Evolutionary conservation across 1,140 invertebrate genomes (phyloP).

Genomic region (Mycetomoellerius zeteki): DNA sequence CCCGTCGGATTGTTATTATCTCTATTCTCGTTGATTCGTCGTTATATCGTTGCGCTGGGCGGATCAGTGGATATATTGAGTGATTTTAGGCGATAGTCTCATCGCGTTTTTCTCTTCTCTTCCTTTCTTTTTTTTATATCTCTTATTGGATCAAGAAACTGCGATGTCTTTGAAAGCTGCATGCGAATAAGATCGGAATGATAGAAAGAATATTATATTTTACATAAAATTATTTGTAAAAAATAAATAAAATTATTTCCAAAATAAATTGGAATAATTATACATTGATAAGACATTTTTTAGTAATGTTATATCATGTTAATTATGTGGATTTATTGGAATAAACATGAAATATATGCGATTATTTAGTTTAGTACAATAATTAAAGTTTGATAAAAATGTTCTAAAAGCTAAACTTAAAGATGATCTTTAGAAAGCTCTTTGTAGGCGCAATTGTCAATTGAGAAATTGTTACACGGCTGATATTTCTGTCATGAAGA

Average conservation of each 20-base stretch:
- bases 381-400: not conserved
- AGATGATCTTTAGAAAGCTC: not conserved
- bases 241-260: too few species aligned
- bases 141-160: not conserved
- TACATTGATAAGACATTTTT: not conserved
- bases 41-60: conserved; percentile 52
- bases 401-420: not conserved
- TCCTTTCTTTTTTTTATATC: not conserved
- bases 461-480: not conserved
- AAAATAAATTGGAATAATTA: not conserved
- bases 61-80: conserved; percentile 26
- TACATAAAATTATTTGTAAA: not conserved
- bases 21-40: conserved; percentile 46
- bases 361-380: not conserved
- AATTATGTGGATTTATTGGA: not conserved
- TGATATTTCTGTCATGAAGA: not conserved
- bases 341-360: not conserved
- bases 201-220: not conserved
- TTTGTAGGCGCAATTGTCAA: not conserved
- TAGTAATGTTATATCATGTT: not conserved
- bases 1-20: conserved; percentile 63
- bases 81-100: conserved; percentile 2
- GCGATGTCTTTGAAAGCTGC: not conserved
- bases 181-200: not conserved
- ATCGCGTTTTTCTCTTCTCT: not conserved